phyloP scores from a whole-genome alignment of 1,140 invertebrate genomes.

The Drosophila nikananu region DNA sequence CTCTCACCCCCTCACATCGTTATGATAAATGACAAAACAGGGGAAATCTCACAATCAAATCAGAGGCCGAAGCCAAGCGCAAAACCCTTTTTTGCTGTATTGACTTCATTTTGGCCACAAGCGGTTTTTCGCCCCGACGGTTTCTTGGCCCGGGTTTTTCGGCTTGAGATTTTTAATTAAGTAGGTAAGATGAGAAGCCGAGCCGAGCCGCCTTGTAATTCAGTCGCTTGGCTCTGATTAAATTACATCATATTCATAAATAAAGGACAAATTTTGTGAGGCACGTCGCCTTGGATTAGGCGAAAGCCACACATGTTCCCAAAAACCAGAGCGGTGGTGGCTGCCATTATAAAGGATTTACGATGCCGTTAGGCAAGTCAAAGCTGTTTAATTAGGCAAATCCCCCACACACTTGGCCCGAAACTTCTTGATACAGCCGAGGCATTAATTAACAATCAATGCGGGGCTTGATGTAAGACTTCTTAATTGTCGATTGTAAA shows the following conservation, averaged over 20 bases:
- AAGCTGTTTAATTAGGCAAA: slow-evolving; percentile 70
- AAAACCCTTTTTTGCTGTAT: slow-evolving; percentile 73
- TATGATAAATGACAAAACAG: slow-evolving; percentile 75
- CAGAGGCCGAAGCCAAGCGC: slow-evolving; percentile 32
- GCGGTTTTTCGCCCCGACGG: slow-evolving; percentile 7
- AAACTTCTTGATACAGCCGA: slow-evolving; percentile 19
- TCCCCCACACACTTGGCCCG: slow-evolving; percentile 23
- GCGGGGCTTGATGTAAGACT: slow-evolving; percentile 35
- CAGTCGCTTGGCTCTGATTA: slow-evolving; percentile 49
- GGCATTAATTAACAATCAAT: slow-evolving; percentile 63
- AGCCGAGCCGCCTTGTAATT: slow-evolving; percentile 19
- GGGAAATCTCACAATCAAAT: slow-evolving; percentile 75
- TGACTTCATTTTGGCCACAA: slow-evolving; percentile 59
- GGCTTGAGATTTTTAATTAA: slow-evolving; percentile 73
- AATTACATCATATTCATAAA: slow-evolving; percentile 78
- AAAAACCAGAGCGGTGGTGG: slow-evolving; percentile 22
- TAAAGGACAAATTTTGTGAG: slow-evolving; percentile 74
- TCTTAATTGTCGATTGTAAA: slow-evolving; percentile 60
- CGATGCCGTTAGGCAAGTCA: slow-evolving; percentile 62
- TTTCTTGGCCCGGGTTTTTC: slow-evolving; percentile 21
- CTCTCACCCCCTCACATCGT: slow-evolving; percentile 21
- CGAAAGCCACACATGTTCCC: slow-evolving; percentile 55
- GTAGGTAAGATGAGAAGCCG: slow-evolving; percentile 39
- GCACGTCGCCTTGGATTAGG: slow-evolving; percentile 57
- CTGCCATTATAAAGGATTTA: slow-evolving; percentile 78